phyloP scores from a whole-genome alignment of 92 coral and sea anemone species.

The Plumapathes pennacea region DNA sequence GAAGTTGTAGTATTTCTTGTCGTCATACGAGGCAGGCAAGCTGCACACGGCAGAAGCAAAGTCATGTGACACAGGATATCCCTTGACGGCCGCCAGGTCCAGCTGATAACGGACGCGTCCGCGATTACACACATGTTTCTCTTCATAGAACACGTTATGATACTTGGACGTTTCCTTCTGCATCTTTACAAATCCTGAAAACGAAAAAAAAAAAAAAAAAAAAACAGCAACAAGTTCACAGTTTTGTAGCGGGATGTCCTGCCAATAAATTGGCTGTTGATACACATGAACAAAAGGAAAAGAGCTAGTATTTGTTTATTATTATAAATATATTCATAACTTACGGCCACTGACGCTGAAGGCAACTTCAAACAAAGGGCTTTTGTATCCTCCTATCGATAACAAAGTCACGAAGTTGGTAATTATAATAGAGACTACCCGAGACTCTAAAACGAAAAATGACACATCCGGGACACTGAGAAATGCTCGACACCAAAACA shows the following conservation, averaged over 20 bases:
- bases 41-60: constrained; percentile 8
- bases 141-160: constrained; percentile 11
- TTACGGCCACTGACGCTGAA: neutral
- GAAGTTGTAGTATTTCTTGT: neutral
- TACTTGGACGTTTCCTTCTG: constrained; percentile 5
- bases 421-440: no score
- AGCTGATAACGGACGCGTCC: constrained; percentile 6
- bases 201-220: no score
- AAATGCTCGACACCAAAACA: no score
- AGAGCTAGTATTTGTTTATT: neutral
- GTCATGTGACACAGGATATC: constrained; percentile 4
- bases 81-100: neutral
- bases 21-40: neutral
- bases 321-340: neutral
- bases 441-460: no score
- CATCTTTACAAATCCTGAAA: neutral
- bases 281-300: neutral
- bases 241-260: no score
- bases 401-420: neutral
- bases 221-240: no score
- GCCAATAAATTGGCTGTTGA: no score
- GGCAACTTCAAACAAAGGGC: neutral
- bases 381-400: neutral
- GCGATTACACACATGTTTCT: constrained; percentile 8
- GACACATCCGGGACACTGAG: no score